phyloP scores from a whole-genome alignment of 2,888 invertebrate genomes.

The Calephelis perditalis region DNA sequence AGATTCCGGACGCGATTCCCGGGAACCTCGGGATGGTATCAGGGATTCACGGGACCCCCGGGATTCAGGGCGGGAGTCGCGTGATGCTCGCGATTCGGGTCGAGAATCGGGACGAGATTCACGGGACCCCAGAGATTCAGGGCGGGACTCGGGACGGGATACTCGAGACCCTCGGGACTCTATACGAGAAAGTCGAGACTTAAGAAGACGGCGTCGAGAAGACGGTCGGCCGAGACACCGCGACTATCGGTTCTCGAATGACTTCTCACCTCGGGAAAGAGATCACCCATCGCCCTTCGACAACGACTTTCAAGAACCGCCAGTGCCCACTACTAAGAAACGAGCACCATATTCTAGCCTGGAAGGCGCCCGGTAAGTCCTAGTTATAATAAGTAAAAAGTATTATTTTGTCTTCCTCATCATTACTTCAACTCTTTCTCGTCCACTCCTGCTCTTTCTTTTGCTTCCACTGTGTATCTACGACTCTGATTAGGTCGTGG shows the following conservation, averaged over 20 bases:
- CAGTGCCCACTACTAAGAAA: constrained; percentile 53
- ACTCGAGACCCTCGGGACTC: constrained; percentile 57
- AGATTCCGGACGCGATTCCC: constrained; percentile 44
- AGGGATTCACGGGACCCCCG: constrained; percentile 49
- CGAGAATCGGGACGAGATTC: constrained; percentile 45
- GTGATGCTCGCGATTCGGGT: constrained; percentile 32
- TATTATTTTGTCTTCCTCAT: neutral
- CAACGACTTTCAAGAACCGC: constrained; percentile 76
- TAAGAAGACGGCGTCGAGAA: constrained; percentile 36
- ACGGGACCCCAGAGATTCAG: constrained; percentile 35
- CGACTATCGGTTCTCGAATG: constrained; percentile 78
- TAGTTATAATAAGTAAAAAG: neutral
- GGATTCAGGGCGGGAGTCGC: constrained; percentile 50
- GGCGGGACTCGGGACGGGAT: constrained; percentile 38
- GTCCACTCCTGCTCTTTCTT: too few species aligned
- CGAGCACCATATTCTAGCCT: constrained; percentile 56
- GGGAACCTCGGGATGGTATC: constrained; percentile 50
- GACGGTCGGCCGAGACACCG: constrained; percentile 33
- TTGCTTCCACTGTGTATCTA: too few species aligned
- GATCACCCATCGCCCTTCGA: constrained; percentile 79
- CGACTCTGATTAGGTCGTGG: too few species aligned
- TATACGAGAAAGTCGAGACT: constrained; percentile 39
- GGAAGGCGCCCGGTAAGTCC: constrained; percentile 58
- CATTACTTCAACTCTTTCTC: neutral
- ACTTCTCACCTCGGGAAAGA: constrained; percentile 77